A percentile compares a stretch with the other conserved stretches of the same genome.
Evolutionary conservation across 2,797 vertebrate genomes (phyloP).

Genomic region (Acrocephalus scirpaceus): DNA sequence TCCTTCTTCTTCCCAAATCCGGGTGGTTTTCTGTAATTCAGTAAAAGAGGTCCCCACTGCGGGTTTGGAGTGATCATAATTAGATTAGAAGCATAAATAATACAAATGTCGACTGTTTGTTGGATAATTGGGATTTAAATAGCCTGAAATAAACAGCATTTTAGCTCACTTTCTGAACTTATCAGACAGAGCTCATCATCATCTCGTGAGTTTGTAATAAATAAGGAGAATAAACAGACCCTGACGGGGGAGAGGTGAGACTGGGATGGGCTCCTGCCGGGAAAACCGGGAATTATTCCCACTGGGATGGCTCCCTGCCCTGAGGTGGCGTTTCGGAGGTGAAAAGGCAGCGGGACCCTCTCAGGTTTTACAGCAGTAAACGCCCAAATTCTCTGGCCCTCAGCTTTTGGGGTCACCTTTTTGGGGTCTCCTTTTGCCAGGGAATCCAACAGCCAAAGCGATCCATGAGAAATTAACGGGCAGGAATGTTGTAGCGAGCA

Average conservation of each 20-base stretch:
- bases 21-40: too few species aligned
- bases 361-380: background rate
- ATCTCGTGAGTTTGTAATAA: too few species aligned
- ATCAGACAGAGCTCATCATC: too few species aligned
- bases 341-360: background rate
- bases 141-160: too few species aligned
- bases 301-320: background rate
- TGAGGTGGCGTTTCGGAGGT: background rate
- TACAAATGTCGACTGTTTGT: too few species aligned
- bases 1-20: too few species aligned
- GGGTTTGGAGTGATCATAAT: too few species aligned
- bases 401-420: background rate
- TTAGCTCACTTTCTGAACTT: too few species aligned
- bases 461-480: background rate
- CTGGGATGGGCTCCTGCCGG: background rate
- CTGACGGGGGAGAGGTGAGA: background rate
- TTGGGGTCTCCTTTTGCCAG: background rate
- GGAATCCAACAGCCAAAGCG: background rate
- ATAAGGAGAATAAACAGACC: background rate
- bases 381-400: background rate
- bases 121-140: too few species aligned
- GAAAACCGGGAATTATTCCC: background rate
- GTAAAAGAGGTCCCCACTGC: too few species aligned
- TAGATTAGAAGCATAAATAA: too few species aligned
- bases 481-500: fast-evolving